A percentile compares a stretch with the other conserved stretches of the same genome.
Evolutionary conservation across 2,888 invertebrate species (phyloP).

Genomic region (Bedellia somnulentella): DNA sequence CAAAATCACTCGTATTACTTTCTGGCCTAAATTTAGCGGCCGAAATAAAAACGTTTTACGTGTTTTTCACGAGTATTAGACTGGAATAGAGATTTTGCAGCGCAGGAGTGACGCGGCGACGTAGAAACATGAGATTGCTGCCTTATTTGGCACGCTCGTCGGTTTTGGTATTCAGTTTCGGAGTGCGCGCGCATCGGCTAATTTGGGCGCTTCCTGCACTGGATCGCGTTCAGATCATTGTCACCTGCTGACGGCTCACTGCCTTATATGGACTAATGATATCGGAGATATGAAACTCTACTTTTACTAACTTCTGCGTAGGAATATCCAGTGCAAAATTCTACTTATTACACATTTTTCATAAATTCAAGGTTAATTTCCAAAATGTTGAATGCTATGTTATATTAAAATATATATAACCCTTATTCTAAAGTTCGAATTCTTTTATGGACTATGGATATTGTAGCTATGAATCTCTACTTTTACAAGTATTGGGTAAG

Average conservation of each 20-base stretch:
- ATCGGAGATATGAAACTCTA: constrained; percentile 9
- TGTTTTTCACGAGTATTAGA: constrained; percentile 39
- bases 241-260: constrained; percentile 18
- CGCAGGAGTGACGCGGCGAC: constrained; percentile 33
- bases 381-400: too few species aligned
- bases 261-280: constrained; percentile 23
- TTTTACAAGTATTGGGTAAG: too few species aligned
- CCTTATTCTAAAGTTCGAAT: too few species aligned
- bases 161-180: constrained; percentile 53
- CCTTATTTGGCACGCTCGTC: constrained; percentile 52
- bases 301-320: too few species aligned
- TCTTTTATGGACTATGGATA: too few species aligned
- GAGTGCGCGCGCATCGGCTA: constrained; percentile 21
- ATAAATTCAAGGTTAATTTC: too few species aligned
- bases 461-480: too few species aligned
- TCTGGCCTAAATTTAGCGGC: constrained; percentile 59
- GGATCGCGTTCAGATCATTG: constrained; percentile 17
- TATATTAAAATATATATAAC: too few species aligned
- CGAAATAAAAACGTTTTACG: constrained; percentile 58
- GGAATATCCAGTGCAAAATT: too few species aligned
- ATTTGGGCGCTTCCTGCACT: constrained; percentile 21
- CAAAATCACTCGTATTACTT: constrained; percentile 57
- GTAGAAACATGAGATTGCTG: constrained; percentile 54
- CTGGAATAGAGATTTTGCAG: constrained; percentile 44
- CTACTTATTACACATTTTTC: too few species aligned